These are phyloP conservation scores for Galeopsomyia nigrocyanea DNA, from an alignment of 2,888 invertebrate genomes.

Conservation along the genomic window DNA sequence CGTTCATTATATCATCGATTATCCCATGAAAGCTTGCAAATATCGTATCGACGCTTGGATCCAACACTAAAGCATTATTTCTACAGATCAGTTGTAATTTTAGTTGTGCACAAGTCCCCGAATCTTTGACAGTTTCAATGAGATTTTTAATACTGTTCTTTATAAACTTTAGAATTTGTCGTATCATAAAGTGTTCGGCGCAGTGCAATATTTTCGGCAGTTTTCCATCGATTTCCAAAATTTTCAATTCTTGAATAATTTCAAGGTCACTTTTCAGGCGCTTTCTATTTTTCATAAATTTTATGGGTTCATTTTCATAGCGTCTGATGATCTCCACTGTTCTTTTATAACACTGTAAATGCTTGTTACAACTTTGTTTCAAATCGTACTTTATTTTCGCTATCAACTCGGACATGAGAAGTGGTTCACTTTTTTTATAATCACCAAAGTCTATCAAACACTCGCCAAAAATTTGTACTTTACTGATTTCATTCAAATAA, in stretches of 20 bases:
- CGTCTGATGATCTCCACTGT: constrained; percentile 38
- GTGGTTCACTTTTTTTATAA: constrained; percentile 51
- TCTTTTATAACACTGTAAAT: constrained; percentile 56
- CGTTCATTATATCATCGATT: constrained; percentile 72
- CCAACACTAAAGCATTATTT: constrained; percentile 69
- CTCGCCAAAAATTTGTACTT: too few relatives aligned
- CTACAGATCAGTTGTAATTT: constrained; percentile 73
- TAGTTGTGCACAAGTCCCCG: constrained; percentile 74
- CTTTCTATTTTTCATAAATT: too few relatives aligned
- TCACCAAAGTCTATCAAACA: constrained; percentile 63
- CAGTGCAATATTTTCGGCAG: constrained; percentile 66
- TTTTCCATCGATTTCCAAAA: constrained; percentile 50
- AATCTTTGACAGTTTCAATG: constrained; percentile 70
- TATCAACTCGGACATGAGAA: constrained; percentile 58
- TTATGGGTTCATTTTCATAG: too few relatives aligned
- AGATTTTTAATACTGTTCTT: constrained; percentile 77
- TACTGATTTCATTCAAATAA: too few relatives aligned
- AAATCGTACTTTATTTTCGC: constrained; percentile 60
- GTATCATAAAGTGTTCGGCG: constrained; percentile 70
- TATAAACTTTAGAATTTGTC: constrained; percentile 78
- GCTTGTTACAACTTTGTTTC: constrained; percentile 59
- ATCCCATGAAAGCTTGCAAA: constrained; percentile 73
- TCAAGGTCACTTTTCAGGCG: too few relatives aligned
- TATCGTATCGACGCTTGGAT: constrained; percentile 75
- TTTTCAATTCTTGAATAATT: constrained; percentile 19